Percentiles rank a stretch among this genome's conserved stretches.
phyloP scores from a whole-genome alignment of 2,797 vertebrate genomes.

The Phrynocephalus forsythii region DNA sequence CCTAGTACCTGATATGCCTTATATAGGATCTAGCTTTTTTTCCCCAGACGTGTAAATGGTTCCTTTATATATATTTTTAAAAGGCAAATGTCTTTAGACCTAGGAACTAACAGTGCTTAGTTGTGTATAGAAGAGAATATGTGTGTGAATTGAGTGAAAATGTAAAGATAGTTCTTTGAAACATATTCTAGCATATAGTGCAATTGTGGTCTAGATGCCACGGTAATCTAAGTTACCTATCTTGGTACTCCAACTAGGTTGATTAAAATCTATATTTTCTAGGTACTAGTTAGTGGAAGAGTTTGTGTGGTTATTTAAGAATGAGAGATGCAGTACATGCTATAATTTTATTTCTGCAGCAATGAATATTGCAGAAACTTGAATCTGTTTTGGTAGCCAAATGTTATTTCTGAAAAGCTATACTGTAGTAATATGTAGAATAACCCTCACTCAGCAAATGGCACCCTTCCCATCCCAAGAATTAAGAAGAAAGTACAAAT shows the following conservation, averaged over 20 bases:
- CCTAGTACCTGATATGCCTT: background rate
- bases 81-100: background rate
- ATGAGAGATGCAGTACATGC: background rate
- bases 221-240: background rate
- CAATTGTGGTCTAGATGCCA: too few relatives aligned
- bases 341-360: background rate
- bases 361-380: background rate
- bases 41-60: too few relatives aligned
- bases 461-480: background rate
- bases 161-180: background rate
- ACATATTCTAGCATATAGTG: background rate
- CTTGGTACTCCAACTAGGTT: background rate
- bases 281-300: too few relatives aligned
- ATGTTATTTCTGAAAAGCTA: background rate
- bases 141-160: background rate
- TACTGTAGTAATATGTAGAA: background rate
- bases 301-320: background rate
- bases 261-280: background rate
- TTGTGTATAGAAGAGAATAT: too few relatives aligned
- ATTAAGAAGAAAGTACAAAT: background rate
- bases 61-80: background rate
- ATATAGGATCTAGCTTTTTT: background rate
- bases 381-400: background rate
- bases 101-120: background rate
- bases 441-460: background rate